A percentile compares a stretch with the other conserved stretches of the same genome.
These are phyloP conservation scores for Nomada flava DNA, from an alignment of 2,888 invertebrate species.

Conservation along the genomic window DNA sequence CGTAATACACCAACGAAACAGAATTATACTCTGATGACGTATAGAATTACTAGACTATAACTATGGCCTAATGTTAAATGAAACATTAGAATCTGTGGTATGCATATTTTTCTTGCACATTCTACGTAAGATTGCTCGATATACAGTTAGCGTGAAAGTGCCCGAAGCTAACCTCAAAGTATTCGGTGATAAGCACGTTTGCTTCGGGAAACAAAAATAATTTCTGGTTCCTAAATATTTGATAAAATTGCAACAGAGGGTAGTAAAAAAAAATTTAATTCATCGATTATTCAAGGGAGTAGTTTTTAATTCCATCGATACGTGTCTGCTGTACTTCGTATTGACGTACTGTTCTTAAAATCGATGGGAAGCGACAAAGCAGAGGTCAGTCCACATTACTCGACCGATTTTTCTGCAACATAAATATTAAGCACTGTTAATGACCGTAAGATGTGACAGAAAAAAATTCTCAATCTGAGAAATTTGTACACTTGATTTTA, in stretches of 20 bases:
- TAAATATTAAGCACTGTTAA: slow-evolving; percentile 17
- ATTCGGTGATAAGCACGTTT: slow-evolving; percentile 15
- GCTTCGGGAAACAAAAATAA: background rate
- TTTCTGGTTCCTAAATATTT: background rate
- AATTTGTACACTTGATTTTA: background rate
- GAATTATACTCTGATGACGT: slow-evolving; percentile 30
- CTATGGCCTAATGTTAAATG: background rate
- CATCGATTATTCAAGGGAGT: slow-evolving; percentile 4
- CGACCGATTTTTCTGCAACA: slow-evolving; percentile 41
- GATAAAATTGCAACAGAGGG: background rate
- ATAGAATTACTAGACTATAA: slow-evolving; percentile 34
- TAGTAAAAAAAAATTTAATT: background rate
- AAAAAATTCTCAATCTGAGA: background rate
- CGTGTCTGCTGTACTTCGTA: slow-evolving; percentile 38
- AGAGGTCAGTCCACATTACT: slow-evolving; percentile 49
- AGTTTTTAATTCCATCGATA: slow-evolving; percentile 23
- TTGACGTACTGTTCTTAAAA: slow-evolving; percentile 55
- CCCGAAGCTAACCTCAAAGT: slow-evolving; percentile 58
- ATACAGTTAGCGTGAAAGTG: slow-evolving; percentile 15
- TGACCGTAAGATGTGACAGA: background rate
- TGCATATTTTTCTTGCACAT: background rate
- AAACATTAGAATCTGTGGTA: background rate
- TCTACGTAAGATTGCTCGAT: slow-evolving; percentile 19
- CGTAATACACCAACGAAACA: slow-evolving; percentile 8
- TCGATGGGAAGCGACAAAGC: slow-evolving; percentile 48